These are phyloP conservation scores for Barbus barbus DNA, from an alignment of 2,113 vertebrate genomes.

Conservation along the genomic window DNA sequence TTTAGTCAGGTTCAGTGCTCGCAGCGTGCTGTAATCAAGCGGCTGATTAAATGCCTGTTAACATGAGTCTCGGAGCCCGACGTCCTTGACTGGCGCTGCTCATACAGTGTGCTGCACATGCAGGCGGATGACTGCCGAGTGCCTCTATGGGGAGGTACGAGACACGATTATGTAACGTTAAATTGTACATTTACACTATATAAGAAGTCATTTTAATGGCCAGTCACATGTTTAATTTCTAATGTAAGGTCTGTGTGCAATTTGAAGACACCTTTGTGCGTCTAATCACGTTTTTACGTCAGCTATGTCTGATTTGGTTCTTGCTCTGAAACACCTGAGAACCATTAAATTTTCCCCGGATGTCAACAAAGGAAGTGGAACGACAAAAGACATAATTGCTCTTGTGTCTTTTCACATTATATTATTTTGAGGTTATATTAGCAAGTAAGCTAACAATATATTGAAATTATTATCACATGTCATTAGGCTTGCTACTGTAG, in stretches of 20 bases:
- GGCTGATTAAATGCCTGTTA: constrained; percentile 53
- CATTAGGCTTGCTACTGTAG: not conserved
- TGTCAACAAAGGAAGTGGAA: not conserved
- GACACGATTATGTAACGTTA: not conserved
- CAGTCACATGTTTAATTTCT: not conserved
- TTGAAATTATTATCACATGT: not conserved
- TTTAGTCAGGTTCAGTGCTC: constrained; percentile 10
- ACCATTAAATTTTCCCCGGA: not conserved
- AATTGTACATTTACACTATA: not conserved
- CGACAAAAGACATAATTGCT: not conserved
- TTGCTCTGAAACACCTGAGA: not conserved
- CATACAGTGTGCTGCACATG: constrained; percentile 33
- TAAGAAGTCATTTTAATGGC: no score
- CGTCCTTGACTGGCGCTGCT: no score
- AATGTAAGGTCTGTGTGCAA: not conserved
- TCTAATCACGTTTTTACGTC: not conserved
- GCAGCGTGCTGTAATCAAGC: constrained; percentile 38
- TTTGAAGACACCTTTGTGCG: not conserved
- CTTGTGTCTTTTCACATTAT: not conserved
- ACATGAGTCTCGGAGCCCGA: no score
- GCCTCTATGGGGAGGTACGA: not conserved
- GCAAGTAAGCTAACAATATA: not conserved
- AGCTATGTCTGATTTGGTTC: not conserved
- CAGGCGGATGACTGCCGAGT: not conserved
- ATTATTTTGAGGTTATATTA: not conserved